Base-by-base conservation (phyloP, 2,888 invertebrate species). In the Galerucella nymphaeae region DNA sequence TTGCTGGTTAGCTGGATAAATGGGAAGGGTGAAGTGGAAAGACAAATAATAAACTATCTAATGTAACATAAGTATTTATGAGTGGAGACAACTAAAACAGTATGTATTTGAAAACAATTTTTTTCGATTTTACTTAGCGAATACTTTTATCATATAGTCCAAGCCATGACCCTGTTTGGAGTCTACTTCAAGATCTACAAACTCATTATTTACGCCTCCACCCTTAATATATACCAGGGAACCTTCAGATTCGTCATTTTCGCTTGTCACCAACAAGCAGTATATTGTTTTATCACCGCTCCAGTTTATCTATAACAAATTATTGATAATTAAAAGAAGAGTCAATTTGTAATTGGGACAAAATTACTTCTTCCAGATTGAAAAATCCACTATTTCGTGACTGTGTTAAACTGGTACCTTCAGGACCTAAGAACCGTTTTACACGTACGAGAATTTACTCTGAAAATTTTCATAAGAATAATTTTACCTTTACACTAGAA, bases 221-320 rank as follows among this genome's bases (percentile, higher is more conserved):
- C 73, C 42, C 45, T 73, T 78, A n/a, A 80, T 45, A 10, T 73
- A 71, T 2, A 70, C 76, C 1, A 73, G 73, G 11, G 76, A 76
- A n/a, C 75, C 74, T 14, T 70, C 61, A 48, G 75, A 76, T 41
- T 67, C 65, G 10, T 68, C 62, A 57, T 76, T 59, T 38, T 76
- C 74, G 45, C 78, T 80, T 14, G 75, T 20, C 1, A 72, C 76
- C 70, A 72, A 68, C n/a, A 80, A 65, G 68, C 79, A 80, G 48
- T 73, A 77, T 42, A 77, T 76, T 68, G 73, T 78, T 20, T 73
- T 10, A 58, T 79, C 78, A 14, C 77, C 77, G 41, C 68, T 66
- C 53, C 70, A 76, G n/a, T 55, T 50, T 16, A 71, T 65, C 76
- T 77, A 48, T 38, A 77, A 74, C 53, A 53, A 53, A 53, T 10